phyloP scores from a whole-genome alignment of 2,888 invertebrate genomes.

The Uropetala carovei region DNA sequence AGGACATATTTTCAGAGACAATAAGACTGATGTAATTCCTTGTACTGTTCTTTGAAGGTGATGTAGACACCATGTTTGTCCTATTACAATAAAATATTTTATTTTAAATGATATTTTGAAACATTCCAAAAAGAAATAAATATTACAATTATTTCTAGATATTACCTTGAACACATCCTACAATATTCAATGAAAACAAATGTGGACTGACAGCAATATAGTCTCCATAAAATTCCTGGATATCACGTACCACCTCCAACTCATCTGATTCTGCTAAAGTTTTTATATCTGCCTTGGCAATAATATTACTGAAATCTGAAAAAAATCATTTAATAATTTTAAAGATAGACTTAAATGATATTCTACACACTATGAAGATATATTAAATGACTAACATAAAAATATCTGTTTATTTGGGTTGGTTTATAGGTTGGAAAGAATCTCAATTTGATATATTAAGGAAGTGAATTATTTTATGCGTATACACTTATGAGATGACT shows the following conservation, averaged over 20 bases:
- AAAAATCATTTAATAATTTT: slow-evolving; percentile 2
- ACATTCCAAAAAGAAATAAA: neutral
- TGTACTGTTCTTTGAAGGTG: slow-evolving; percentile 88
- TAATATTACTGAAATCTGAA: slow-evolving; percentile 97
- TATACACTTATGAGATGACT: no score
- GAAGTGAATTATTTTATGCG: no score
- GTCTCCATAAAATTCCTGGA: slow-evolving; percentile 98
- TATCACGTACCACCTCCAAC: slow-evolving; percentile 96
- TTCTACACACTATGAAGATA: no score
- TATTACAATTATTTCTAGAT: neutral
- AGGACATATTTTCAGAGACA: slow-evolving; percentile 94
- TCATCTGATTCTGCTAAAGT: slow-evolving; percentile 97
- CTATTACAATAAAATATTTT: slow-evolving; percentile 72
- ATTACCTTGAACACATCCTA: slow-evolving; percentile 82
- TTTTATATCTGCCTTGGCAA: slow-evolving; percentile 98
- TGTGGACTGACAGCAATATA: slow-evolving; percentile 95
- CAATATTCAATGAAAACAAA: slow-evolving; percentile 89
- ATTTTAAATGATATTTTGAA: neutral
- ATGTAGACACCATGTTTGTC: slow-evolving; percentile 85
- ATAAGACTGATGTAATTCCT: slow-evolving; percentile 89
- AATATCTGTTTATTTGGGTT: no score
- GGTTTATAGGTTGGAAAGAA: no score
- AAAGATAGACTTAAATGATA: no score
- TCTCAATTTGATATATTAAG: no score
- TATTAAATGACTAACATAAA: no score